A percentile compares a stretch with the other conserved stretches of the same genome.
These are phyloP conservation scores for Papilio machaon DNA, from an alignment of 1,140 invertebrate genomes.

Conservation along the genomic window DNA sequence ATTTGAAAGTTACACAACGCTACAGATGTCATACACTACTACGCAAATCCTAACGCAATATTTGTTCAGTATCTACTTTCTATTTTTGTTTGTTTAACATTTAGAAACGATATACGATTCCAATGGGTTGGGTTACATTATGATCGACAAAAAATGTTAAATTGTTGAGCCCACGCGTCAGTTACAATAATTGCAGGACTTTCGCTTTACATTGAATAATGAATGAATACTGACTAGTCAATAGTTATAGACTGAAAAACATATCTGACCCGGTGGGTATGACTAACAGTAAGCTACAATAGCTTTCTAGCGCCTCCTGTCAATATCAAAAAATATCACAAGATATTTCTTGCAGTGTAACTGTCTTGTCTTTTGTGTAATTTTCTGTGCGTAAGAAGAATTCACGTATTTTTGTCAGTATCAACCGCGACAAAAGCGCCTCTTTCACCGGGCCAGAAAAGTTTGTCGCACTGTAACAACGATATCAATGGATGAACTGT, in stretches of 20 bases:
- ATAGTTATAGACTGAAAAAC: neutral
- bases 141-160: slow-evolving; percentile 40
- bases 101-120: slow-evolving; percentile 41
- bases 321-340: too few relatives aligned
- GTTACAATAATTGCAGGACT: slow-evolving; percentile 34
- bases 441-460: neutral
- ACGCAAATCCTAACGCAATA: neutral
- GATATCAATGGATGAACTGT: neutral
- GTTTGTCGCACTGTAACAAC: neutral
- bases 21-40: neutral
- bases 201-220: slow-evolving; percentile 22
- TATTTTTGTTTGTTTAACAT: slow-evolving; percentile 42
- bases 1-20: neutral
- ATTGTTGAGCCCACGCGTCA: slow-evolving; percentile 39
- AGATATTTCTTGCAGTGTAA: too few relatives aligned
- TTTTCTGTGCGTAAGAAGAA: too few relatives aligned
- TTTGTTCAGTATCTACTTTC: slow-evolving; percentile 37
- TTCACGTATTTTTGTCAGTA: too few relatives aligned
- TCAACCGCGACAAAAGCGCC: neutral
- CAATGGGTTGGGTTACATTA: slow-evolving; percentile 30
- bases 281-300: too few relatives aligned
- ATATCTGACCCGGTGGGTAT: neutral
- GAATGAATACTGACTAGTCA: neutral
- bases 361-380: too few relatives aligned
- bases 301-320: too few relatives aligned